Evolutionary conservation across 1,140 invertebrate genomes (phyloP).

Genomic region (Trichomalopsis sarcophagae): DNA sequence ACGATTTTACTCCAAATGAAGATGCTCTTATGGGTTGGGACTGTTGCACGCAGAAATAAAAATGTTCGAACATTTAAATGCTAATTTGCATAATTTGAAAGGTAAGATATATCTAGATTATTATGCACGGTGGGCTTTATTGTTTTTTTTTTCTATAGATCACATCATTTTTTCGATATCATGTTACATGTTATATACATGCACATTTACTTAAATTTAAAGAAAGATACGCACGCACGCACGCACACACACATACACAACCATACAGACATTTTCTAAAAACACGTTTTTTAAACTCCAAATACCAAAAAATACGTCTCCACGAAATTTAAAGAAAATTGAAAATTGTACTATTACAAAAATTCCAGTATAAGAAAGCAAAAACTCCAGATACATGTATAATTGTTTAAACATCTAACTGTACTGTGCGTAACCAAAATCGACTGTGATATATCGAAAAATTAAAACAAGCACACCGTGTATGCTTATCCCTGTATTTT

Average conservation of each 20-base stretch:
- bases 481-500: slow-evolving; percentile 26
- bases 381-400: neutral
- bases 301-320: slow-evolving; percentile 7
- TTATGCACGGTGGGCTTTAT: slow-evolving; percentile 7
- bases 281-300: neutral
- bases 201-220: slow-evolving; percentile 4
- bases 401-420: neutral
- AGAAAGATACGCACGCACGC: neutral
- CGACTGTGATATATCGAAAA: slow-evolving; percentile 2
- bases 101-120: slow-evolving; percentile 5
- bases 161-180: neutral
- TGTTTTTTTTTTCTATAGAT: neutral
- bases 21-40: neutral
- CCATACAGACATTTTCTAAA: slow-evolving; percentile 16
- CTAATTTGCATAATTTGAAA: no score
- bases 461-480: slow-evolving; percentile 11
- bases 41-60: slow-evolving; percentile 27
- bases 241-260: neutral
- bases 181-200: neutral
- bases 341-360: slow-evolving; percentile 12
- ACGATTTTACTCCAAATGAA: slow-evolving; percentile 15
- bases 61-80: slow-evolving; percentile 24
- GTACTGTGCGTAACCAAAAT: neutral
- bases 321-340: neutral
- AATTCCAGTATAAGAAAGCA: slow-evolving; percentile 7